Evolutionary conservation across 2,113 vertebrate genomes (phyloP).

Genomic region (Micronisus gabar): DNA sequence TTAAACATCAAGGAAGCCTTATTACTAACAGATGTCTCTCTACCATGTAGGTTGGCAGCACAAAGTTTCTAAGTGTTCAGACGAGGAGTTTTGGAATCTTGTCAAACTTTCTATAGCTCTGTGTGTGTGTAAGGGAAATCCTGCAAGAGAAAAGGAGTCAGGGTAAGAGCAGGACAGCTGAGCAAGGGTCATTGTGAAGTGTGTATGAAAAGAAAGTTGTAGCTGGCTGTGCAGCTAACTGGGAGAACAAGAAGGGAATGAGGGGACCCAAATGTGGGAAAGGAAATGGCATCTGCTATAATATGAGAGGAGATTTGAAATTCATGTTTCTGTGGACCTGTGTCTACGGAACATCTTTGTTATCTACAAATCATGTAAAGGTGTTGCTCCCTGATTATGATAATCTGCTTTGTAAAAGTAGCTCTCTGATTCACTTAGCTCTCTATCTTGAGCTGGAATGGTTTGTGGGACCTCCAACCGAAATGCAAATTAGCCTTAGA

Average conservation of each 20-base stretch:
- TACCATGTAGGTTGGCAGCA: background rate
- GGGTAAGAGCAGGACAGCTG: background rate
- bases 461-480: background rate
- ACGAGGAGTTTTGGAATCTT: background rate
- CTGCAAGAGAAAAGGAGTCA: background rate
- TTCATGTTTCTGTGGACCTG: background rate
- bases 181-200: background rate
- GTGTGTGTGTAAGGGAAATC: background rate
- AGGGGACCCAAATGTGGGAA: background rate
- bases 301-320: background rate
- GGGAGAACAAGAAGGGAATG: background rate
- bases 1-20: background rate
- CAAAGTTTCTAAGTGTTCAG: background rate
- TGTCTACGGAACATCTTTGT: background rate
- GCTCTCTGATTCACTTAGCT: background rate
- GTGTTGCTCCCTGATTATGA: background rate
- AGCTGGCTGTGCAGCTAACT: background rate
- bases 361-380: background rate
- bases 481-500: conserved; percentile 31
- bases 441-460: background rate
- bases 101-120: background rate
- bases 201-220: background rate
- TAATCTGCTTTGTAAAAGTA: background rate
- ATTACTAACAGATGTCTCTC: background rate
- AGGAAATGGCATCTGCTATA: background rate